Evolutionary conservation across 1,140 invertebrate genomes (phyloP).

Genomic region (Caenorhabditis latens): DNA sequence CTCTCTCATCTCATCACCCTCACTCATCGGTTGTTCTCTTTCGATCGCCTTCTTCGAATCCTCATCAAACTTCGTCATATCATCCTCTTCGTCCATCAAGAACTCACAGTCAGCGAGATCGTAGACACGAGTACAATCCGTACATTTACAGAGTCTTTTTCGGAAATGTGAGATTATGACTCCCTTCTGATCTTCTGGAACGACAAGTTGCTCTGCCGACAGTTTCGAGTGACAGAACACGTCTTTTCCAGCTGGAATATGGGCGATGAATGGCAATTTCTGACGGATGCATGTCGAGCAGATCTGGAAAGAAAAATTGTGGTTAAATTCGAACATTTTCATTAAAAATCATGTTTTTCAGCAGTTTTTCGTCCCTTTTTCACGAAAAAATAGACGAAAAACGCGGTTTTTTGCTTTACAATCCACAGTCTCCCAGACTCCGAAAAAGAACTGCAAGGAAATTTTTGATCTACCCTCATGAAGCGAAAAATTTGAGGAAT

Average conservation of each 20-base stretch:
- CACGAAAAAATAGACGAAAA: too few relatives aligned
- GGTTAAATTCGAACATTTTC: too few relatives aligned
- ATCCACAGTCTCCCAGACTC: too few relatives aligned
- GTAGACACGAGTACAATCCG: slow-evolving; percentile 69
- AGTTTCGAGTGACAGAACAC: slow-evolving; percentile 28
- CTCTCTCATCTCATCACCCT: slow-evolving; percentile 65
- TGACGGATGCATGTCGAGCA: neutral
- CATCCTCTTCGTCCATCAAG: slow-evolving; percentile 70
- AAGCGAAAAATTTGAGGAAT: too few relatives aligned
- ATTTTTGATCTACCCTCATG: too few relatives aligned
- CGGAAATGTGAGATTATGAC: neutral
- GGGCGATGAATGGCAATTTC: slow-evolving; percentile 22
- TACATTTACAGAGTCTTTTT: slow-evolving; percentile 44
- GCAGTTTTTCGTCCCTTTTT: too few relatives aligned
- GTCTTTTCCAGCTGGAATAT: slow-evolving; percentile 38
- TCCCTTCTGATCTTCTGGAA: neutral
- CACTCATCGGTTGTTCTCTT: slow-evolving; percentile 9
- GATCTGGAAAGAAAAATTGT: neutral
- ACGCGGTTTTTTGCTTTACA: too few relatives aligned
- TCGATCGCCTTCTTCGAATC: slow-evolving; percentile 18
- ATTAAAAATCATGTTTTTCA: too few relatives aligned
- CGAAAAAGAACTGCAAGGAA: too few relatives aligned
- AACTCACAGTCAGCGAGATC: slow-evolving; percentile 69
- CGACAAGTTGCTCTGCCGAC: neutral
- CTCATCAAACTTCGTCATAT: slow-evolving; percentile 65